Conservation (phyloP, 2,113 vertebrate genomes). For the Sphyrna mokarran region DNA sequence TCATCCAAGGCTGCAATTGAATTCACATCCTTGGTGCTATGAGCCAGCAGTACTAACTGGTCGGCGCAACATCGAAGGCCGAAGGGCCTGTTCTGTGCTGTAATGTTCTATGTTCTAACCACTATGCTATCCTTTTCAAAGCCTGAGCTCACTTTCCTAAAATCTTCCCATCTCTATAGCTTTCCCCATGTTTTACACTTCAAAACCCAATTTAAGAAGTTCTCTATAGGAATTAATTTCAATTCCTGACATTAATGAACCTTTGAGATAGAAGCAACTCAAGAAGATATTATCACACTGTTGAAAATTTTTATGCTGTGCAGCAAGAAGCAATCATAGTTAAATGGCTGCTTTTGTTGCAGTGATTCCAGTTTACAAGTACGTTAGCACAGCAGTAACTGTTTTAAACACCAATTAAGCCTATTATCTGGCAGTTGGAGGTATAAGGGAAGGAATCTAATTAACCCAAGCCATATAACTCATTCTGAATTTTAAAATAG, state of each 20-base stretch:
- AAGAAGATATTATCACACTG: background rate
- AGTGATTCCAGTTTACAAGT: background rate
- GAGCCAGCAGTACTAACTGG: too few relatives aligned
- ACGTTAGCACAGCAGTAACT: conserved; percentile 4
- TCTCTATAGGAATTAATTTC: background rate
- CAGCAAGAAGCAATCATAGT: background rate
- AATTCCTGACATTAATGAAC: background rate
- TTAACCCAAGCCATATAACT: background rate
- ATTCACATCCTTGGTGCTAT: too few relatives aligned
- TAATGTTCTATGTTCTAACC: too few relatives aligned
- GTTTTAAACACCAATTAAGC: conserved; percentile 1
- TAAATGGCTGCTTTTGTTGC: background rate
- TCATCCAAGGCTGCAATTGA: too few relatives aligned
- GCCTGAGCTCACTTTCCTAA: too few relatives aligned
- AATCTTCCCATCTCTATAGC: background rate
- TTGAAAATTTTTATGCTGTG: background rate
- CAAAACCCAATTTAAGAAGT: background rate
- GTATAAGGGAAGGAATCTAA: background rate
- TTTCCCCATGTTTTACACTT: background rate
- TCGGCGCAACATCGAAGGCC: too few relatives aligned
- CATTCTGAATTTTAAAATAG: conserved; percentile 24
- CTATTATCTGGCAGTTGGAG: background rate
- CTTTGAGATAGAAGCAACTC: background rate
- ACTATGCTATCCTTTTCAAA: too few relatives aligned
- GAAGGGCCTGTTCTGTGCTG: too few relatives aligned